Evolutionary conservation across 2,113 vertebrate species (phyloP), one percentile per base, ranked within the genome.

Genomic region (Pyrgilauda ruficollis): DNA sequence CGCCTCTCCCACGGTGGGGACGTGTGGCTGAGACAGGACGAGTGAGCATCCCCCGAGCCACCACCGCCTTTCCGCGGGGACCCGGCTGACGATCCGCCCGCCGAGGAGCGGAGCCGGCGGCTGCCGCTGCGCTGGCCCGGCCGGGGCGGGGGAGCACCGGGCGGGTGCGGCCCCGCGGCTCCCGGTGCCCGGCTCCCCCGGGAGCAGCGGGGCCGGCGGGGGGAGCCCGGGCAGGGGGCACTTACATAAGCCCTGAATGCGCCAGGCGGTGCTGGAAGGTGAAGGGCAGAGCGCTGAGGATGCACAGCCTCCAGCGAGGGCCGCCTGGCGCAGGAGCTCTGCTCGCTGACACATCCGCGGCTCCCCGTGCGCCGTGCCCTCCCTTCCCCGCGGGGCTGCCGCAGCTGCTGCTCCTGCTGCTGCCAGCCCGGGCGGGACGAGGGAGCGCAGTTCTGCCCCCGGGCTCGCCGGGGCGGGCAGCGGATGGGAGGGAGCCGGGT

Each of bases 201-300:
- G 66, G 72, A 83, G 68, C 85, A 18, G 53, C n/a, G 8, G 43
- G 18, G 69, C 63, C 11, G 62, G n/a, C 3, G 6, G 76, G 31
- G 27, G 53, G 31, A 50, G 59, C 17, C 16, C 11, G 8, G 53
- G 19, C 26, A 21, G 28, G 33, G 8, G 33, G 7, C 31, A 5
- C 72, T 96, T 95, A 93, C 59, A 67, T 94, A 96, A 97, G 61
- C 23, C 52, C 56, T 35, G 33, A 67, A 64, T 39, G 78, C 84
- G 15, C 70, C 94, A 96, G 87, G 78, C 81, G 1, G 81, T 27
- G 72, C 46, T 7, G 73, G 83, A 49, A 84, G 83, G 85, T 78
- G 89, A 94, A 93, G 69, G 91, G 67, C 94, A 87, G 94, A 90
- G 90, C 21, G 0, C 55, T 77, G 92, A 61, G 58, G n/a, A 88